Evolutionary conservation across 2,797 vertebrate species (phyloP).

Genomic region (Mormyrus proboscirostris): DNA sequence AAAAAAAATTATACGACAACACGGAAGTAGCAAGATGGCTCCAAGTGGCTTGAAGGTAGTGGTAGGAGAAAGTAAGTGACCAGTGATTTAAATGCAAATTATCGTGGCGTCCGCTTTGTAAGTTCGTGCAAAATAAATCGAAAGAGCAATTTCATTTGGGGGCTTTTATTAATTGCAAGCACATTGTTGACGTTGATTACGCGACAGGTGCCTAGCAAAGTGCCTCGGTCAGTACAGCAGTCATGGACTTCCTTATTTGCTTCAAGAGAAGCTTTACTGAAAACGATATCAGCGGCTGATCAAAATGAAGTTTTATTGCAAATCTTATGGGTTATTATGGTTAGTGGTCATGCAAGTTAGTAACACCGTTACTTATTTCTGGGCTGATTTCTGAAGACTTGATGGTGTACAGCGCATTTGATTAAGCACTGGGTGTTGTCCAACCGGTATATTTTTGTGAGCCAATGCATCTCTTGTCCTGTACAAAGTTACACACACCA

Average conservation of each 20-base stretch:
- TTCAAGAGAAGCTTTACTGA: not conserved
- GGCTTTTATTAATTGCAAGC: not conserved
- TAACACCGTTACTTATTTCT: not conserved
- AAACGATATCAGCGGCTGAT: not conserved
- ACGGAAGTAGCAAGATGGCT: slow-evolving; percentile 65
- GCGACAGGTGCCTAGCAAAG: not conserved
- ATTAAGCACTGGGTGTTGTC: slow-evolving; percentile 2
- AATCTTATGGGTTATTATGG: not conserved
- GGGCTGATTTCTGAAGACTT: not conserved
- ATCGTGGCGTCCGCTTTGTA: not conserved
- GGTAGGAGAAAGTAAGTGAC: slow-evolving; percentile 68
- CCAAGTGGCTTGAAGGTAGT: slow-evolving; percentile 66
- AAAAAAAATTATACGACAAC: slow-evolving; percentile 27
- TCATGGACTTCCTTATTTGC: slow-evolving; percentile 33
- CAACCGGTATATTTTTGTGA: not conserved
- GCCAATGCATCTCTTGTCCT: not conserved
- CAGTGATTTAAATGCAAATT: not conserved
- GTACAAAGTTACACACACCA: not conserved
- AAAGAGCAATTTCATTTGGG: not conserved
- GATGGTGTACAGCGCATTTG: not conserved
- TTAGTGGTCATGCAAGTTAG: not conserved
- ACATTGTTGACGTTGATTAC: not conserved
- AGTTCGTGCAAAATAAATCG: not conserved
- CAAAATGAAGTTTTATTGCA: not conserved
- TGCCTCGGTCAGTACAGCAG: not conserved